A percentile compares a stretch with the other conserved stretches of the same genome.
Evolutionary conservation across 2,113 vertebrate species (phyloP).

Genomic region (Paradoxurus hermaphroditus): DNA sequence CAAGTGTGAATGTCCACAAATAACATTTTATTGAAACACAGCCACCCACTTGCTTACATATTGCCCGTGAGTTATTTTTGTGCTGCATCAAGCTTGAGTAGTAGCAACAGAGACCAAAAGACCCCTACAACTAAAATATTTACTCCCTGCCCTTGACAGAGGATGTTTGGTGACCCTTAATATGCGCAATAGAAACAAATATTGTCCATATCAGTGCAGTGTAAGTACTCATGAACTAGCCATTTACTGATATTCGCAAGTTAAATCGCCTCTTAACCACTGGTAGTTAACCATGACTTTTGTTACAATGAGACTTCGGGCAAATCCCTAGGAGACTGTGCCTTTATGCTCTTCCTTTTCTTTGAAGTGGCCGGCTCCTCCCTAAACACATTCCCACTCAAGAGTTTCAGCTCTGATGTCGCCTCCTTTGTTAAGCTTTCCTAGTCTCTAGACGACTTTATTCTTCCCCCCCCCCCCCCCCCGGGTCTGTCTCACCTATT

Average conservation of each 20-base stretch:
- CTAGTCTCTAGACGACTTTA: background rate
- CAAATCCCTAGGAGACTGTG: background rate
- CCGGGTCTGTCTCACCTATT: background rate
- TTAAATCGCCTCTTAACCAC: background rate
- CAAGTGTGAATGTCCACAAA: background rate
- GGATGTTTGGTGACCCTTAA: background rate
- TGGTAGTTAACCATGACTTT: background rate
- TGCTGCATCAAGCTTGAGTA: background rate
- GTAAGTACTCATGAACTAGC: background rate
- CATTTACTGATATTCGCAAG: background rate
- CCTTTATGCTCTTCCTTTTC: background rate
- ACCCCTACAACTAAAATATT: background rate
- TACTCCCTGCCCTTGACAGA: background rate
- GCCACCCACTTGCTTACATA: background rate
- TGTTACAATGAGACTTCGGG: background rate
- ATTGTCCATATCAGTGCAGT: too few species aligned
- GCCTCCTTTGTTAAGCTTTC: background rate
- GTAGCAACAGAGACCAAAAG: background rate
- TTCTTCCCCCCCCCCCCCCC: background rate
- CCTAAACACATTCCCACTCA: background rate
- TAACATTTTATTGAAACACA: background rate
- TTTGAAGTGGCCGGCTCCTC: background rate
- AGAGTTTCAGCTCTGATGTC: background rate
- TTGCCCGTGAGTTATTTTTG: background rate
- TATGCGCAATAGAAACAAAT: background rate